phyloP scores from a whole-genome alignment of 2,888 invertebrate genomes.

The Criorhina ranunculi region DNA sequence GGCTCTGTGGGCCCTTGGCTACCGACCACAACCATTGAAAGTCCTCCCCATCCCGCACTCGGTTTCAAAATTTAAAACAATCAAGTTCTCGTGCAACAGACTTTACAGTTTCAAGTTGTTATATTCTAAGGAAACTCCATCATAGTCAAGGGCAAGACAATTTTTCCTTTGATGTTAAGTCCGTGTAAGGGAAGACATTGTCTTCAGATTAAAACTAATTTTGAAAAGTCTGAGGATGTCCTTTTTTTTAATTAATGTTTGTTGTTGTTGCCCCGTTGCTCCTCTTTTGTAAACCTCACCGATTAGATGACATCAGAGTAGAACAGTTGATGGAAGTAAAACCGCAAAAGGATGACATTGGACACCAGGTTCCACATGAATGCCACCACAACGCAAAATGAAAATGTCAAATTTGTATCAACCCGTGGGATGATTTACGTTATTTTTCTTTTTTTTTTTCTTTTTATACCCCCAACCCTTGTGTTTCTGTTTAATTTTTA shows the following conservation, averaged over 20 bases:
- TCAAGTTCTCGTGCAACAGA: not conserved
- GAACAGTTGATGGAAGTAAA: conserved; percentile 42
- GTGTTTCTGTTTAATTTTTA: conserved; percentile 33
- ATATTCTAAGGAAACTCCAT: not conserved
- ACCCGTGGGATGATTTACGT: conserved; percentile 8
- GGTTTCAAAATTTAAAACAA: not conserved
- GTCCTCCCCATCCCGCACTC: no score
- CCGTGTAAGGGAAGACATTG: conserved; percentile 4
- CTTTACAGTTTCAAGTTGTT: not conserved
- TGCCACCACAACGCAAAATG: not conserved
- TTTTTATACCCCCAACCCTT: not conserved
- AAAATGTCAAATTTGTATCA: conserved; percentile 55
- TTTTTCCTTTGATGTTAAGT: conserved; percentile 16
- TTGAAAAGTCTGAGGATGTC: conserved; percentile 46
- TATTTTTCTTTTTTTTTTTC: not conserved
- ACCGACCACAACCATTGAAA: no score
- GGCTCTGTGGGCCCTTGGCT: no score
- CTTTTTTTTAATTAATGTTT: conserved; percentile 57
- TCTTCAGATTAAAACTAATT: conserved; percentile 54
- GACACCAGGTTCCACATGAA: conserved; percentile 32
- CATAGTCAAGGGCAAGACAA: not conserved
- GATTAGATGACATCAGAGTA: conserved; percentile 42
- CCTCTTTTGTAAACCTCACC: conserved; percentile 41
- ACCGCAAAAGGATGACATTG: conserved; percentile 50
- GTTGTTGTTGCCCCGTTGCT: not conserved